Evolutionary conservation across 2,888 invertebrate species (phyloP).

Genomic region (Itoplectis maculator): DNA sequence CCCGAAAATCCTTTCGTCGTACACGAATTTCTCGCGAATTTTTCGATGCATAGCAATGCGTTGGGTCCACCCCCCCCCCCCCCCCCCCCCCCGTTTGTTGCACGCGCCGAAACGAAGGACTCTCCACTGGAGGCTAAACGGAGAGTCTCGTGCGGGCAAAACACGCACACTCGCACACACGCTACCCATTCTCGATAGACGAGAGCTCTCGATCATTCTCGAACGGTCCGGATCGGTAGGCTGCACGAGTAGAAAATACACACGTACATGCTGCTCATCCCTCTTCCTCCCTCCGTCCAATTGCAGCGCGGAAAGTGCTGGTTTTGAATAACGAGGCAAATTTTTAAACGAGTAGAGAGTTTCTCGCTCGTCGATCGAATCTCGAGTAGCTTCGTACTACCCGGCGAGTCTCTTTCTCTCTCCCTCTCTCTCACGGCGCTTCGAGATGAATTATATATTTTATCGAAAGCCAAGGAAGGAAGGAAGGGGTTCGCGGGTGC

Average conservation of each 20-base stretch:
- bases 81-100: conserved; percentile 40
- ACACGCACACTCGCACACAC: conserved; percentile 12
- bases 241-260: neutral
- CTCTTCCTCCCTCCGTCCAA: neutral
- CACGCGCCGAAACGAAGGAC: neutral
- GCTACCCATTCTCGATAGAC: conserved; percentile 19
- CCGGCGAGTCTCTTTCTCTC: neutral
- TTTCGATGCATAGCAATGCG: conserved; percentile 5
- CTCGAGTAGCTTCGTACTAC: conserved; percentile 12
- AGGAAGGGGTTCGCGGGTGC: no score
- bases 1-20: neutral
- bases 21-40: neutral
- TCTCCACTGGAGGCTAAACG: neutral
- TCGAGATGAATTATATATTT: conserved; percentile 2
- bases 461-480: neutral
- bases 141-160: conserved; percentile 13
- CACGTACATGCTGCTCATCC: neutral
- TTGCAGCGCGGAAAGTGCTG: neutral
- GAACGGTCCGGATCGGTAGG: conserved; percentile 7
- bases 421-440: neutral
- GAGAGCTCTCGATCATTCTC: conserved; percentile 38
- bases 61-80: no score
- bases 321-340: conserved; percentile 6
- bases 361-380: neutral
- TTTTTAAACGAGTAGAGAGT: neutral